Evolutionary conservation across 1,140 invertebrate genomes (phyloP), one percentile per base, ranked within the genome.

Genomic region (Aphaenogaster ashmeadi): DNA sequence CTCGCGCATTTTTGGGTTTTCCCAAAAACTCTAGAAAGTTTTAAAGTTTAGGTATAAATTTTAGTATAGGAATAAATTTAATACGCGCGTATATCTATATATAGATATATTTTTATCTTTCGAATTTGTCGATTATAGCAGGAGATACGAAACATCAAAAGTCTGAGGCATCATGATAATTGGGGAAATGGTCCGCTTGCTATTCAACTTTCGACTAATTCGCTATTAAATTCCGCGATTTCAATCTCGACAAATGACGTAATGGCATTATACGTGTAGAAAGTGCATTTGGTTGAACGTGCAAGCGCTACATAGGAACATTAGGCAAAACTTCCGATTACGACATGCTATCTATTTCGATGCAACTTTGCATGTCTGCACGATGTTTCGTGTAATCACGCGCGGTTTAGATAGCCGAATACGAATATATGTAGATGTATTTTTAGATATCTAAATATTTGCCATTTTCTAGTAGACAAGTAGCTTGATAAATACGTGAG

Each of bases 281-380:
- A 80, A 80, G 60, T 67, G 33, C 13, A 80, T 67, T 67, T 80
- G 60, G 75, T 11, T 60, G 44, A 66, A 80, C 60, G 60, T 67
- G 77, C 60, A 15, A 66, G 58, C 41, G 15, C 27, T 58, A 44
- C 36, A 21, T 50, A 58, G 41, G 58, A 21, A 79, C 60, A 67
- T 80, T 67, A 80, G 33, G n/a, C 77, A 44, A 80, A 80, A 67
- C 33, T 80, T 79, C 18, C 60, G 27, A 80, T 80, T 80, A 80
- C 77, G 44, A 80, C 60, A 80, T 3, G 75, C 21, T 75, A 74
- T 11, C 71, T 44, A 33, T 78, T 78, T 78, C n/a, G 15, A 62
- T 38, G 27, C 38, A 66, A 67, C 44, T 67, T 80, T 67, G 60
- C 62, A 52, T 67, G 8, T 62, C 15, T n/a, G 8, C 21, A 52